phyloP scores from a whole-genome alignment of 53 echinoderm and acorn worm genomes.

The Temnopleurus reevesii region DNA sequence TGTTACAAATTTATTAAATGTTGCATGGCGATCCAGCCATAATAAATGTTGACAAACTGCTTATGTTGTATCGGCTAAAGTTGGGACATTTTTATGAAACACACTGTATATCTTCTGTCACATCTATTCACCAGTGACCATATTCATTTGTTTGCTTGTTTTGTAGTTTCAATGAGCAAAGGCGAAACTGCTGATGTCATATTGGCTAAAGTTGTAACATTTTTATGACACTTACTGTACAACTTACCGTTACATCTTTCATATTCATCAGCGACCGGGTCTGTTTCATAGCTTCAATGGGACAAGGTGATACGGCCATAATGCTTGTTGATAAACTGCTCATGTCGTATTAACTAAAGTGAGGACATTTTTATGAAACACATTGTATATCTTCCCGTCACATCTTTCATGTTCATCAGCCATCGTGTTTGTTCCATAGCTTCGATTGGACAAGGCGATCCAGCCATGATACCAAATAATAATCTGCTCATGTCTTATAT shows the following conservation, averaged over 20 bases:
- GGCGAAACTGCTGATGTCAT: conserved; percentile 84
- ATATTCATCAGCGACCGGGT: conserved; percentile 76
- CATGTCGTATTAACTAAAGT: conserved; percentile 76
- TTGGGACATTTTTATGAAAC: too few species aligned
- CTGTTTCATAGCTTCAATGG: conserved; percentile 88
- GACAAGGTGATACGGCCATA: conserved; percentile 95
- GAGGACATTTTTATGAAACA: too few species aligned
- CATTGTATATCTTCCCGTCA: conserved; percentile 83
- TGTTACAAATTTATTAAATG: too few species aligned
- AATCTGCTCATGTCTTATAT: conserved; percentile 75
- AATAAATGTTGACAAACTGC: too few species aligned
- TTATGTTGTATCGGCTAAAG: too few species aligned
- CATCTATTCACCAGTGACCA: conserved; percentile 76
- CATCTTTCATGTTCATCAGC: conserved; percentile 89
- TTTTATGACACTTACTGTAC: too few species aligned
- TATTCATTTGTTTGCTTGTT: too few species aligned
- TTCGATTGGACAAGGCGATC: conserved; percentile 91
- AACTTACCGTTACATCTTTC: conserved; percentile 87
- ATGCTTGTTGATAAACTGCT: conserved; percentile 78
- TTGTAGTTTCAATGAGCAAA: conserved; percentile 88
- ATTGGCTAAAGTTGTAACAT: conserved; percentile 72
- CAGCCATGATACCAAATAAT: conserved; percentile 87
- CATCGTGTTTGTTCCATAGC: conserved; percentile 75
- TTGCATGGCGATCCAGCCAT: too few species aligned
- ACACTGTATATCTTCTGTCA: conserved; percentile 76